Percentiles rank a stretch among this genome's conserved stretches.
Evolutionary conservation across 1,140 invertebrate genomes (phyloP).

Genomic region (Andricus grossulariae): DNA sequence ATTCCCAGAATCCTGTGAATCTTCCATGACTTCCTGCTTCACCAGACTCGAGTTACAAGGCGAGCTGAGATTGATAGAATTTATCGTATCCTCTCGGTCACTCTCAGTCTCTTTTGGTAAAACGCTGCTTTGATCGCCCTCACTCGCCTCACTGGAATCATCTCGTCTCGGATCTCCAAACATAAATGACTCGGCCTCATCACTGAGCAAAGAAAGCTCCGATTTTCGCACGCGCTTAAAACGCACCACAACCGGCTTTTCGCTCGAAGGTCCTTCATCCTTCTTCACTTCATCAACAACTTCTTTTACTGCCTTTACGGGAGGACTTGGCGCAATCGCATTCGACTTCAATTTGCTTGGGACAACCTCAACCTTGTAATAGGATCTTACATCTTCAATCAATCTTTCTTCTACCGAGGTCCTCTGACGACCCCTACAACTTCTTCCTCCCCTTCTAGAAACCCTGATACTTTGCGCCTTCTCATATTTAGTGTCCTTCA

Average conservation of each 20-base stretch:
- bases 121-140: conserved; percentile 69
- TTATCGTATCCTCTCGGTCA: conserved; percentile 52
- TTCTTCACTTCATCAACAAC: conserved; percentile 59
- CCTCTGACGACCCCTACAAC: conserved; percentile 70
- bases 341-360: conserved; percentile 82
- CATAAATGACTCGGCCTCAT: conserved; percentile 90
- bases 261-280: conserved; percentile 69
- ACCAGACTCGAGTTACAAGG: conserved; percentile 44
- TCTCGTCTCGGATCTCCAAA: conserved; percentile 82
- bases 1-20: conserved; percentile 64
- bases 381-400: conserved; percentile 80
- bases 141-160: conserved; percentile 76
- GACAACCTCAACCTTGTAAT: conserved; percentile 85
- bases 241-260: conserved; percentile 81
- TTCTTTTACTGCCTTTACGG: conserved; percentile 52
- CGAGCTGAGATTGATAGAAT: conserved; percentile 53
- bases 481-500: conserved; percentile 40
- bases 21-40: conserved; percentile 66
- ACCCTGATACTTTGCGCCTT: conserved; percentile 40
- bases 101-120: conserved; percentile 74
- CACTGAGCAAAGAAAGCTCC: conserved; percentile 84
- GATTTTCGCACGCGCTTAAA: conserved; percentile 84
- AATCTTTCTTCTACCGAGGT: conserved; percentile 78
- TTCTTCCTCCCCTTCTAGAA: conserved; percentile 60
- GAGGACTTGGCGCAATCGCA: conserved; percentile 57